Evolutionary conservation across 2,113 vertebrate species (phyloP), one percentile per base, ranked within the genome.

Genomic region (Myotis brandtii): DNA sequence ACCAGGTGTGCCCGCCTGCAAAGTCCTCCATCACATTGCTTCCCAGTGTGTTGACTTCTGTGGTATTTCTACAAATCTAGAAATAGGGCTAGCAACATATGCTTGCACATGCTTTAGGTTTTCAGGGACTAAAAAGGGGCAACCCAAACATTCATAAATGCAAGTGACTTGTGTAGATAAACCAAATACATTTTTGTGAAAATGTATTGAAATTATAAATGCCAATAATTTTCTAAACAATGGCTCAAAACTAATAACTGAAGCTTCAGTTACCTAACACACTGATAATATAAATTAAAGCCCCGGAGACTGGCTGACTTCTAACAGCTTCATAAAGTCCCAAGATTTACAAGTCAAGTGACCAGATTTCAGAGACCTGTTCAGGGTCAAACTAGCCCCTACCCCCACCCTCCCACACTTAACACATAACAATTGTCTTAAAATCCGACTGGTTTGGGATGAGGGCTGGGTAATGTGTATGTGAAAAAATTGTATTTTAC

Each of bases 201-300:
- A 95, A 93, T 91, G 76, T 94, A 77, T 90, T 92, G 93, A 94
- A 95, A 91, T 88, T 91, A 64, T 77, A 75, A 93, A 82, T n/a
- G 56, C 43, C 66, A 92, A 90, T 70, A 7, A 30, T 67, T 94
- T 92, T 90, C 77, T 40, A 66, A 93, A 93, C 50, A 64, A 59
- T 62, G 34, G 14, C 66, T 86, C 50, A 37, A 95, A 75, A 81
- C 56, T 76, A 50, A 93, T 32, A 91, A 40, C 62, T 40, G 25
- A 89, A 56, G 37, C 18, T 90, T 46, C 2, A 40, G 56, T 81
- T 90, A 86, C 32, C 59, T n/a, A 77, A 81, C 30, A 84, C 62
- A 46, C 8, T 76, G 50, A 73, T 90, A 25, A 37, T 59, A 70
- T n/a, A 73, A 84, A 76, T 77, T 91, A 91, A 91, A 94, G 12